Evolutionary conservation across 2,113 vertebrate genomes (phyloP).

Genomic region (Oryzias curvinotus): DNA sequence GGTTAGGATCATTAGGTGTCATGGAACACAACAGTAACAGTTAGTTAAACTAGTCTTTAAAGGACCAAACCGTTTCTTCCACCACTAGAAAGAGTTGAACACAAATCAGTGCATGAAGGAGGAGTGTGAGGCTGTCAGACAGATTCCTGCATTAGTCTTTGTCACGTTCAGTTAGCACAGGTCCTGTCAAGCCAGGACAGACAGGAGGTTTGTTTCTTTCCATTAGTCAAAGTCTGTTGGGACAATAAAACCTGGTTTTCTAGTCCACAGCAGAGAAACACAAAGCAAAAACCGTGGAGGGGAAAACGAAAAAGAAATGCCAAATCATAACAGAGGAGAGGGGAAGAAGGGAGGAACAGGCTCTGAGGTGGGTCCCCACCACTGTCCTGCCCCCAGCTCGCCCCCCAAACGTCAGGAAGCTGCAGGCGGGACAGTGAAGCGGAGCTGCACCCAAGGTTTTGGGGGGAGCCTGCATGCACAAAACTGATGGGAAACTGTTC

Average conservation of each 20-base stretch:
- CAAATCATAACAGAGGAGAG: constrained; percentile 25
- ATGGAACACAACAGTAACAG: too few relatives aligned
- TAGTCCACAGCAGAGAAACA: constrained; percentile 18
- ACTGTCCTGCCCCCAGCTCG: constrained; percentile 78
- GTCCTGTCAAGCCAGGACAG: constrained; percentile 1
- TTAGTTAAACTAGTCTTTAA: too few relatives aligned
- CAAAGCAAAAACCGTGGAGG: constrained; percentile 1
- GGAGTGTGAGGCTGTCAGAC: too few relatives aligned
- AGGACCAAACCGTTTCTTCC: too few relatives aligned
- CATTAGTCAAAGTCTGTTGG: background rate
- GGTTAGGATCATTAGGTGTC: too few relatives aligned
- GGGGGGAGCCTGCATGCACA: constrained; percentile 89
- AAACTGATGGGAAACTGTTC: constrained; percentile 97
- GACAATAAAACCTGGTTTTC: background rate
- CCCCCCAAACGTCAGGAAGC: constrained; percentile 57
- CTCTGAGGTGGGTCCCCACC: constrained; percentile 42
- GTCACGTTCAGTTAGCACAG: constrained; percentile 20
- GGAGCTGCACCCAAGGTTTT: constrained; percentile 39
- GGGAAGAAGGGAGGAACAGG: constrained; percentile 17
- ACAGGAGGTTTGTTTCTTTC: background rate
- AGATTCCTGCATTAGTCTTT: background rate
- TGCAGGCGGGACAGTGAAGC: constrained; percentile 66
- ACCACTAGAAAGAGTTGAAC: too few relatives aligned
- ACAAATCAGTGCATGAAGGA: too few relatives aligned
- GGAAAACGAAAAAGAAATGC: constrained; percentile 25